A percentile compares a stretch with the other conserved stretches of the same genome.
phyloP scores from a whole-genome alignment of 1,140 invertebrate species.

The Drosophila rhopaloa region DNA sequence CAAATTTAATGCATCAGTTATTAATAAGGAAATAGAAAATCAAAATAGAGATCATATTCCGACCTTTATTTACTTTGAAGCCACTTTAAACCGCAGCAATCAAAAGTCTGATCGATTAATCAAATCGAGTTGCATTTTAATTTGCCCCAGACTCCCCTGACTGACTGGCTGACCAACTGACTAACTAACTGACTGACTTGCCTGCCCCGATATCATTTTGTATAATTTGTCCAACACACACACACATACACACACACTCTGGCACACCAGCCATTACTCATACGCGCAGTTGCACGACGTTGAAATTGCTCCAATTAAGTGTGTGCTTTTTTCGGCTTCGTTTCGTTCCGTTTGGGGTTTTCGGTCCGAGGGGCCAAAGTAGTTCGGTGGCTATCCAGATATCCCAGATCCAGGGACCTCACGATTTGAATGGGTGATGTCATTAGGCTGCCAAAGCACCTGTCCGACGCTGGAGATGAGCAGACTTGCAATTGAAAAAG shows the following conservation, averaged over 20 bases:
- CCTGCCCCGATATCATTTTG: slow-evolving; percentile 70
- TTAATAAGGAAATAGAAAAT: too few relatives aligned
- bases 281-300: slow-evolving; percentile 79
- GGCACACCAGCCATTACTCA: slow-evolving; percentile 52
- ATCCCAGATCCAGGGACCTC: slow-evolving; percentile 16
- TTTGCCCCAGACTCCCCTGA: slow-evolving; percentile 47
- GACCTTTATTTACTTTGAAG: not conserved
- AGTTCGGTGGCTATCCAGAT: slow-evolving; percentile 51
- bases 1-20: too few relatives aligned
- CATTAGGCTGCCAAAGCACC: slow-evolving; percentile 74
- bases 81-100: not conserved
- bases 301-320: slow-evolving; percentile 79
- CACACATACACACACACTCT: slow-evolving; percentile 4
- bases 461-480: slow-evolving; percentile 39
- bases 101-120: slow-evolving; percentile 64
- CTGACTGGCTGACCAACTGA: slow-evolving; percentile 36
- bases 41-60: not conserved
- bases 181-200: slow-evolving; percentile 62
- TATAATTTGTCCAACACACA: slow-evolving; percentile 68
- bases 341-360: slow-evolving; percentile 3
- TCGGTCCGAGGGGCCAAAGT: slow-evolving; percentile 36
- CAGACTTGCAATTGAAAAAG: slow-evolving; percentile 36
- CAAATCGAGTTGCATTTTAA: slow-evolving; percentile 68
- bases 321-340: slow-evolving; percentile 33
- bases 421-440: slow-evolving; percentile 64